These are phyloP conservation scores for Macrophya alboannulata DNA, from an alignment of 2,888 invertebrate species.

Conservation along the genomic window DNA sequence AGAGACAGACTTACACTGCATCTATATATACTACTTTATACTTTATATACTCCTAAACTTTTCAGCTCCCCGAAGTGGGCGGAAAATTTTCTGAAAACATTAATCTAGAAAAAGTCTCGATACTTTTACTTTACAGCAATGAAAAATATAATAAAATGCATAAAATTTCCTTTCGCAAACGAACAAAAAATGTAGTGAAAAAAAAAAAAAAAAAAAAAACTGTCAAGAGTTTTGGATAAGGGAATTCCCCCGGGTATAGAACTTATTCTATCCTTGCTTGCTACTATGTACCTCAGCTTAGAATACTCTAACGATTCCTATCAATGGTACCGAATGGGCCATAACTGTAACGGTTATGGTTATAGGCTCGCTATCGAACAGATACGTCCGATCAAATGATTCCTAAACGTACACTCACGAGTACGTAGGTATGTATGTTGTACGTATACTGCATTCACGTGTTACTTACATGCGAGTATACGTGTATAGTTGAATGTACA, in stretches of 20 bases:
- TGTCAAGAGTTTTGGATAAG: neutral
- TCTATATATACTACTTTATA: neutral
- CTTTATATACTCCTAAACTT: neutral
- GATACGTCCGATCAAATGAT: slow-evolving; percentile 71
- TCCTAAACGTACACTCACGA: slow-evolving; percentile 49
- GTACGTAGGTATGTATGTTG: neutral
- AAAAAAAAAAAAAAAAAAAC: neutral
- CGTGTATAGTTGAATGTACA: neutral
- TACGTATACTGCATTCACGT: neutral
- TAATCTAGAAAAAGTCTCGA: slow-evolving; percentile 9
- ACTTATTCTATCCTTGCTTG: slow-evolving; percentile 14
- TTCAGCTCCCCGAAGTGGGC: neutral
- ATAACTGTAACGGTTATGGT: slow-evolving; percentile 74
- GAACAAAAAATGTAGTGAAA: neutral
- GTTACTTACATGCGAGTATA: neutral
- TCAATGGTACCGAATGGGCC: slow-evolving; percentile 66
- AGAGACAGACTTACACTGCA: neutral
- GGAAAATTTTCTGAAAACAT: slow-evolving; percentile 14
- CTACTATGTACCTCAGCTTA: slow-evolving; percentile 24
- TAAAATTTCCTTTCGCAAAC: neutral
- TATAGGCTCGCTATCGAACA: slow-evolving; percentile 64
- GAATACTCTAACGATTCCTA: slow-evolving; percentile 65
- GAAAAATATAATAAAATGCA: neutral
- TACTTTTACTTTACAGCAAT: neutral
- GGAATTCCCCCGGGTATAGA: slow-evolving; percentile 6